A percentile compares a stretch with the other conserved stretches of the same genome.
Conservation (phyloP, 53 echinoderm and acorn worm species). For the Zoroaster sp. region DNA sequence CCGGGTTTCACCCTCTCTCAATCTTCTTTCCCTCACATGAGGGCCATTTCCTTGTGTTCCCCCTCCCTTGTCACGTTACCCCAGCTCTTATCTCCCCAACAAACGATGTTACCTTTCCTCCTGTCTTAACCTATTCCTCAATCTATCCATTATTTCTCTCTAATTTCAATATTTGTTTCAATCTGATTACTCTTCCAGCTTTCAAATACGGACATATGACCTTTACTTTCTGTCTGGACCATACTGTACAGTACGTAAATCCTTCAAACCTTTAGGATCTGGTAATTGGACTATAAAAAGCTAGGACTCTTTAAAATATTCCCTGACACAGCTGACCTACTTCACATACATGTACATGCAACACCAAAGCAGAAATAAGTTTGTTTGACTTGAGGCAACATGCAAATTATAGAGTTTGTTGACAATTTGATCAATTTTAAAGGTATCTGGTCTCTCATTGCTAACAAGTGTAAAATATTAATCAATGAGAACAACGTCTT, state of each 20-base stretch:
- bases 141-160: conserved; percentile 14
- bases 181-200: not conserved
- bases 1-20: conserved; percentile 34
- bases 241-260: not conserved
- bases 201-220: conserved; percentile 1
- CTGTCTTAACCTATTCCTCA: not conserved
- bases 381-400: too few relatives aligned
- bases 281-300: not conserved
- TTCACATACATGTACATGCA: too few relatives aligned
- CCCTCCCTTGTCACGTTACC: not conserved
- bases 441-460: too few relatives aligned
- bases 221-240: not conserved
- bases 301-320: not conserved
- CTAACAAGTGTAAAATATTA: too few relatives aligned
- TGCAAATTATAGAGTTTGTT: too few relatives aligned
- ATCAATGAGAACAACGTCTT: too few relatives aligned
- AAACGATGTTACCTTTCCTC: conserved; percentile 46
- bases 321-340: not conserved
- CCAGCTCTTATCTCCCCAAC: conserved; percentile 21
- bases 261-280: not conserved
- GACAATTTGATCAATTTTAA: too few relatives aligned
- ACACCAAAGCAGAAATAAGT: too few relatives aligned
- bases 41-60: not conserved
- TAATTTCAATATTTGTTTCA: not conserved
- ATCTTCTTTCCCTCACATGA: conserved; percentile 52